phyloP scores from a whole-genome alignment of 2,888 invertebrate genomes.

The Dasysyrphus tricinctus region DNA sequence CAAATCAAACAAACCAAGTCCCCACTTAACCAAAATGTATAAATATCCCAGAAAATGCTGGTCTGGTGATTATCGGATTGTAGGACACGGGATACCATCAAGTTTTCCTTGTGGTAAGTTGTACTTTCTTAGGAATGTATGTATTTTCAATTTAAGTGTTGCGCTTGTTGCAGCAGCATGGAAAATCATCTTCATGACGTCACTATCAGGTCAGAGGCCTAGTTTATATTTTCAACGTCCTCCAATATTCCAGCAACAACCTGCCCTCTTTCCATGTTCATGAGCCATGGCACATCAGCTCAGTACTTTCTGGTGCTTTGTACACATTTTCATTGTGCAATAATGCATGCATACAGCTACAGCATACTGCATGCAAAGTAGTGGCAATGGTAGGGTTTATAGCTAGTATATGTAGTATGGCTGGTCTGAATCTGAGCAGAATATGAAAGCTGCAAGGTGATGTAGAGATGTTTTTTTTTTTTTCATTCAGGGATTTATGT shows the following conservation, averaged over 20 bases:
- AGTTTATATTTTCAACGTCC: conserved; percentile 77
- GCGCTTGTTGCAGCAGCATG: conserved; percentile 73
- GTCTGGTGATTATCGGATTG: too few relatives aligned
- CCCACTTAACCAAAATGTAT: neutral
- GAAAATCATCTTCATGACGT: conserved; percentile 81
- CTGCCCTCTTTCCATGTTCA: neutral
- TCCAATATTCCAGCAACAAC: conserved; percentile 19
- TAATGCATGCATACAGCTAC: conserved; percentile 11
- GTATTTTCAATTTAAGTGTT: conserved; percentile 53
- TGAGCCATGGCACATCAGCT: neutral
- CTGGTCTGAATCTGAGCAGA: conserved; percentile 39
- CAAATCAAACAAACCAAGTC: neutral
- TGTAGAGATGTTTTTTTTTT: conserved; percentile 1
- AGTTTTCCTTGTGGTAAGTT: neutral
- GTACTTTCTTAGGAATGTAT: neutral
- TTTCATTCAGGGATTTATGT: conserved; percentile 61
- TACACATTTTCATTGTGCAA: conserved; percentile 45
- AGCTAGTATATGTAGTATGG: conserved; percentile 4
- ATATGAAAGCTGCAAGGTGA: conserved; percentile 40
- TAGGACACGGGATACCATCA: neutral
- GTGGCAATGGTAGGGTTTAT: neutral
- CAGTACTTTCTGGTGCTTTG: conserved; percentile 28
- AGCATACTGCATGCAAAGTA: neutral
- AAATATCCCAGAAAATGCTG: too few relatives aligned
- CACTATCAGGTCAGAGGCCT: conserved; percentile 83